Percentiles rank a stretch among this genome's conserved stretches.
phyloP scores from a whole-genome alignment of 2,113 vertebrate species.

The Odontesthes bonariensis region DNA sequence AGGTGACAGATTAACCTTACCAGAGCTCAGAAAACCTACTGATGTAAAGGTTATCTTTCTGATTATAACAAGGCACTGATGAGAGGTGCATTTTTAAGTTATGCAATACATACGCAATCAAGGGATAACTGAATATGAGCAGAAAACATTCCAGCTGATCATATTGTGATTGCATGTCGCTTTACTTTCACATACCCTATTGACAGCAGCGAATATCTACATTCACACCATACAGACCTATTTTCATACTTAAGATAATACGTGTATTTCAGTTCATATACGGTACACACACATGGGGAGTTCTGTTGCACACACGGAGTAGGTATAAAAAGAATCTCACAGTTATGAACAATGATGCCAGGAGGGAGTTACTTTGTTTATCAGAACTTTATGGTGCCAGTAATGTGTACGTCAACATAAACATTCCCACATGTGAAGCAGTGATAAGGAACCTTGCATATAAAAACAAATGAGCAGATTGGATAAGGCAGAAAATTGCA shows the following conservation, averaged over 20 bases:
- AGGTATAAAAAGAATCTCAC: neutral
- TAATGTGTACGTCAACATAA: slow-evolving; percentile 30
- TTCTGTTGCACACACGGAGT: slow-evolving; percentile 8
- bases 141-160: slow-evolving; percentile 24
- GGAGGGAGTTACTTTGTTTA: slow-evolving; percentile 13
- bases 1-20: neutral
- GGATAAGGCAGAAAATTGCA: slow-evolving; percentile 27
- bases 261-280: neutral
- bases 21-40: neutral
- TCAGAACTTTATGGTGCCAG: slow-evolving; percentile 18
- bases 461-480: slow-evolving; percentile 41
- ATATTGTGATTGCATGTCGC: neutral
- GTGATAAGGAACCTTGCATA: slow-evolving; percentile 48
- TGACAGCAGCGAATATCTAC: slow-evolving; percentile 2
- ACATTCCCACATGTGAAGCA: slow-evolving; percentile 35
- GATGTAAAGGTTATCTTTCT: neutral
- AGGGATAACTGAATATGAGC: slow-evolving; percentile 32
- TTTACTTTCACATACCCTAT: neutral
- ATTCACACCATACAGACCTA: neutral
- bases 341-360: slow-evolving; percentile 25
- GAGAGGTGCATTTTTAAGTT: slow-evolving; percentile 15
- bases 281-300: neutral
- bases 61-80: neutral
- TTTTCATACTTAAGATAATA: neutral
- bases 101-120: neutral